These are phyloP conservation scores for Etheostoma cragini DNA, from an alignment of 2,113 vertebrate genomes.

Conservation along the genomic window DNA sequence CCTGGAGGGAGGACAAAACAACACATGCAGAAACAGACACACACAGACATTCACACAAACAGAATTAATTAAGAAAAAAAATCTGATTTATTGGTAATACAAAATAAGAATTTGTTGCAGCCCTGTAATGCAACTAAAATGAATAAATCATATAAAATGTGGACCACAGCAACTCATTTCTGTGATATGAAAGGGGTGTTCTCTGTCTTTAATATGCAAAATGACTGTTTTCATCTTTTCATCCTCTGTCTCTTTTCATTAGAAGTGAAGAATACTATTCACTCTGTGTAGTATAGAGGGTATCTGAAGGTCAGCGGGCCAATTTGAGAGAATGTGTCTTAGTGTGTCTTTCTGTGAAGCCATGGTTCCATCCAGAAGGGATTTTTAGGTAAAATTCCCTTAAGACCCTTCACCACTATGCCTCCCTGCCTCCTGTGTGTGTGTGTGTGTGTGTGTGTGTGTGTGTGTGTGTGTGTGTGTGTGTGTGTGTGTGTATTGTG, in stretches of 20 bases:
- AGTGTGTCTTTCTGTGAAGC: constrained; percentile 45
- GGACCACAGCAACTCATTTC: not conserved
- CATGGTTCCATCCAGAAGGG: constrained; percentile 46
- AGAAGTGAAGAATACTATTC: constrained; percentile 42
- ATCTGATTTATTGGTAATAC: no score
- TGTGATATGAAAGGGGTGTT: not conserved
- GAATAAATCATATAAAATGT: not conserved
- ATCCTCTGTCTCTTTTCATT: constrained; percentile 17
- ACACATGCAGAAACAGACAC: no score
- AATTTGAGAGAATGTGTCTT: constrained; percentile 61
- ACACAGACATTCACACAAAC: no score
- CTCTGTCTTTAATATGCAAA: not conserved
- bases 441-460: not conserved
- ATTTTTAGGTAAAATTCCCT: constrained; percentile 45
- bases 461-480: not conserved
- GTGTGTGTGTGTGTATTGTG: not conserved
- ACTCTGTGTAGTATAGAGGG: constrained; percentile 42
- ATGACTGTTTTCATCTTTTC: not conserved
- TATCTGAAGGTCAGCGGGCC: constrained; percentile 72
- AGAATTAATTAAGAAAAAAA: not conserved
- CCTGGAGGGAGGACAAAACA: no score
- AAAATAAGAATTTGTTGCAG: no score
- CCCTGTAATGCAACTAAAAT: no score
- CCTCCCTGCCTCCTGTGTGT: constrained; percentile 15
- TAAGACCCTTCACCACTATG: constrained; percentile 32